phyloP scores from a whole-genome alignment of 2,113 vertebrate genomes.

The Mustelus asterias region DNA sequence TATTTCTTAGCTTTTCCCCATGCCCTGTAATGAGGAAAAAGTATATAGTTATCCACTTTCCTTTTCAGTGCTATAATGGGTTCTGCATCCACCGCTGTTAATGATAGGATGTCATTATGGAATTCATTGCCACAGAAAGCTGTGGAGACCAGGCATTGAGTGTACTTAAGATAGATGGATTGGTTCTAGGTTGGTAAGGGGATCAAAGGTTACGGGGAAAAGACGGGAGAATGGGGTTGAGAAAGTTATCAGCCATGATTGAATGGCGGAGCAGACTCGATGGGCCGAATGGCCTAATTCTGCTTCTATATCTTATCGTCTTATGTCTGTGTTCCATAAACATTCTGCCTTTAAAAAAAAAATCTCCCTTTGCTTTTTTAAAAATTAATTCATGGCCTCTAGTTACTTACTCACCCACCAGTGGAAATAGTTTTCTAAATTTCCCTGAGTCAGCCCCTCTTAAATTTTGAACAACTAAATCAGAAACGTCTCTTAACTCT shows the following conservation, averaged over 20 bases:
- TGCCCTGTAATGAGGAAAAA: not conserved
- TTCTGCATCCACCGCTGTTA: not conserved
- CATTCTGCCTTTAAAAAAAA: not conserved
- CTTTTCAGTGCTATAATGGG: not conserved
- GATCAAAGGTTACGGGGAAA: no score
- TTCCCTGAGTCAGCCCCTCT: not conserved
- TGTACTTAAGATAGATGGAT: no score
- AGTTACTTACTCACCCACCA: not conserved
- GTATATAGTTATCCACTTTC: not conserved
- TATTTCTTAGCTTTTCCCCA: not conserved
- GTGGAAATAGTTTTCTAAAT: not conserved
- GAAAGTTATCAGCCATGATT: no score
- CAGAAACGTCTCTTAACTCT: no score
- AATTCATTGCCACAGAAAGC: no score
- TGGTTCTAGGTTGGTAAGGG: no score
- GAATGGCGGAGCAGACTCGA: no score
- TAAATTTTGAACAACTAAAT: constrained; percentile 1
- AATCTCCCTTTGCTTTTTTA: not conserved
- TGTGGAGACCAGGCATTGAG: no score
- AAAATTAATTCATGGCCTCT: not conserved
- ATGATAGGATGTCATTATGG: no score
- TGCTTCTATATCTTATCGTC: no score
- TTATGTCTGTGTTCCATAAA: not conserved
- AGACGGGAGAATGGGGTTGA: no score
- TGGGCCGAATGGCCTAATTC: no score